A percentile compares a stretch with the other conserved stretches of the same genome.
Evolutionary conservation across 2,113 vertebrate genomes (phyloP).

Genomic region (Peucedramus taeniatus): DNA sequence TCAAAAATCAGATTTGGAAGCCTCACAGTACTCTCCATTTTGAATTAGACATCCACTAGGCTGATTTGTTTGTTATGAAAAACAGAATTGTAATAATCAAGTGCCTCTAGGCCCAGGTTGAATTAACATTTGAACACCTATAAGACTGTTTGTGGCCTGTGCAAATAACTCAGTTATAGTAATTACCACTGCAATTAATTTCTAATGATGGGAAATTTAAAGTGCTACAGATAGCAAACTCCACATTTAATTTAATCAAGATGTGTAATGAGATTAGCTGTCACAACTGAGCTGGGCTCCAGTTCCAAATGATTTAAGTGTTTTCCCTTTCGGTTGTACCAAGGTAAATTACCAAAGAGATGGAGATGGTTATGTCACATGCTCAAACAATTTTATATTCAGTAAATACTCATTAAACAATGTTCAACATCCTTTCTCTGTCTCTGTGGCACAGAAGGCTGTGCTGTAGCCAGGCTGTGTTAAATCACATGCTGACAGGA

Average conservation of each 20-base stretch:
- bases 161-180: conserved; percentile 32
- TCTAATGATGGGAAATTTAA: conserved; percentile 38
- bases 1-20: background rate
- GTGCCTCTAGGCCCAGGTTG: conserved; percentile 59
- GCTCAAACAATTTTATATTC: conserved; percentile 26
- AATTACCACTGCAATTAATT: conserved; percentile 65
- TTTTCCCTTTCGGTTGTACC: conserved; percentile 2
- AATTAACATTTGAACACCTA: conserved; percentile 33
- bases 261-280: conserved; percentile 63
- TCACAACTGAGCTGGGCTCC: conserved; percentile 29
- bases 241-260: conserved; percentile 67
- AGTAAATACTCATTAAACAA: conserved; percentile 33
- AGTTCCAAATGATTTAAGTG: conserved; percentile 42
- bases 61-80: background rate
- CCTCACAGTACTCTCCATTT: conserved; percentile 12
- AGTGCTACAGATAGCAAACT: conserved; percentile 40
- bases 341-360: conserved; percentile 24
- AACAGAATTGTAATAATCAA: conserved; percentile 40
- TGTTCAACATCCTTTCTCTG: background rate
- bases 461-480: conserved; percentile 8
- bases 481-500: conserved; percentile 50
- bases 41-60: background rate
- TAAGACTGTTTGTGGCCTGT: conserved; percentile 32
- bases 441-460: background rate
- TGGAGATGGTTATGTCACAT: background rate